Conservation (phyloP, 2,113 vertebrate species). For the Hemiprocne comata region DNA sequence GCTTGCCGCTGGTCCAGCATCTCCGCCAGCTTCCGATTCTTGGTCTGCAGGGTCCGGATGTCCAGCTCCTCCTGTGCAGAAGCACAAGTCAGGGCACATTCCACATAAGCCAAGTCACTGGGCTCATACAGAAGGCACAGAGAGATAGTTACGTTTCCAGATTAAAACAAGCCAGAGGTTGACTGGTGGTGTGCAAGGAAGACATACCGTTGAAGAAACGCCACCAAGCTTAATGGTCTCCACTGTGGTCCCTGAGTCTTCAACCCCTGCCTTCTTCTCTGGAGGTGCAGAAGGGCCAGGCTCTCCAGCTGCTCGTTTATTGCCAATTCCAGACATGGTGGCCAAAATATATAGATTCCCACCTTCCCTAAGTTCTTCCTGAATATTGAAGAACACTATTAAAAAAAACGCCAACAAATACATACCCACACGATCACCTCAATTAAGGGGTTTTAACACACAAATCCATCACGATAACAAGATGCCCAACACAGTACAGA, state of each 20-base stretch:
- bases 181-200: rapidly evolving
- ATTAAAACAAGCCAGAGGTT: rapidly evolving
- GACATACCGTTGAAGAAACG: slow-evolving; percentile 87
- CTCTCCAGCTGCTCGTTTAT: slow-evolving; percentile 84
- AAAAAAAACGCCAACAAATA: rapidly evolving
- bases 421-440: not conserved
- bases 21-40: slow-evolving; percentile 94
- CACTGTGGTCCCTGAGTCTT: slow-evolving; percentile 91
- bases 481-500: not conserved
- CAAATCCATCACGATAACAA: not conserved
- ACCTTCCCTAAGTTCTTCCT: not conserved
- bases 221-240: slow-evolving; percentile 97
- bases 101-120: not conserved
- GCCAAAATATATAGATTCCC: not conserved
- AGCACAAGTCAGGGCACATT: not conserved
- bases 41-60: slow-evolving; percentile 91
- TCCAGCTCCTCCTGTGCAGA: slow-evolving; percentile 92
- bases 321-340: slow-evolving; percentile 87
- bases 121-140: not conserved
- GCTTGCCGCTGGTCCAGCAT: slow-evolving; percentile 92
- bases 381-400: not conserved
- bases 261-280: slow-evolving; percentile 87
- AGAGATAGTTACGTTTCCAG: not conserved
- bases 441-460: not conserved
- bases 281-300: slow-evolving; percentile 82